These are phyloP conservation scores for Toxotes jaculatrix DNA, from an alignment of 2,113 vertebrate genomes.

Conservation along the genomic window DNA sequence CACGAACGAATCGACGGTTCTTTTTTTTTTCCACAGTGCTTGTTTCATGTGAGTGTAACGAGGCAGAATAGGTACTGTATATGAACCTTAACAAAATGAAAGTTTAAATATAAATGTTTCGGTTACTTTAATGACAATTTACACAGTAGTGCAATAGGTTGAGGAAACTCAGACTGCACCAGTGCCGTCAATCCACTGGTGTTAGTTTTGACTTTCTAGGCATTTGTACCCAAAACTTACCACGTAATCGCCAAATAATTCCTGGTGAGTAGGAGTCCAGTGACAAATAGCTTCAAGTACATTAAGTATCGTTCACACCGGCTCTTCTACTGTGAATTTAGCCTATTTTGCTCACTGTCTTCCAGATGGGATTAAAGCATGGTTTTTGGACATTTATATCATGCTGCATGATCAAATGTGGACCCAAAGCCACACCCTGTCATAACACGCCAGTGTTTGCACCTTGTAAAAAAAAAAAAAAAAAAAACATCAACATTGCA, in stretches of 20 bases:
- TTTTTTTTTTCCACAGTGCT: not conserved
- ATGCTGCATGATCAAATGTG: not conserved
- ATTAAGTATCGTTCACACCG: no score
- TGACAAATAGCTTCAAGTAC: not conserved
- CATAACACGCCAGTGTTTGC: not conserved
- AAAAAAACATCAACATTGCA: not conserved
- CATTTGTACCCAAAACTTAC: not conserved
- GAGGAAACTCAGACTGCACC: not conserved
- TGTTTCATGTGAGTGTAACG: not conserved
- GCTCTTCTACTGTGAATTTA: not conserved
- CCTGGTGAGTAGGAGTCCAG: no score
- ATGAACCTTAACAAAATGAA: no score
- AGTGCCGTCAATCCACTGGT: not conserved
- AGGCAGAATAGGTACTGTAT: not conserved
- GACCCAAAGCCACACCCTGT: slow-evolving; percentile 4
- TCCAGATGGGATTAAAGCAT: not conserved
- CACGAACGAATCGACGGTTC: not conserved
- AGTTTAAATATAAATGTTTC: no score
- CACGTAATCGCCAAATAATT: not conserved
- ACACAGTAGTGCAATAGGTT: not conserved
- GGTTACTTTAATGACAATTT: not conserved
- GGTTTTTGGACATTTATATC: not conserved
- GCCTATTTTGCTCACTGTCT: not conserved
- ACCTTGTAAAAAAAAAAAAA: not conserved
- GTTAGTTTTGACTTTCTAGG: not conserved